A percentile compares a stretch with the other conserved stretches of the same genome.
Evolutionary conservation across 2,113 vertebrate genomes (phyloP).

Genomic region (Shinisaurus crocodilurus): DNA sequence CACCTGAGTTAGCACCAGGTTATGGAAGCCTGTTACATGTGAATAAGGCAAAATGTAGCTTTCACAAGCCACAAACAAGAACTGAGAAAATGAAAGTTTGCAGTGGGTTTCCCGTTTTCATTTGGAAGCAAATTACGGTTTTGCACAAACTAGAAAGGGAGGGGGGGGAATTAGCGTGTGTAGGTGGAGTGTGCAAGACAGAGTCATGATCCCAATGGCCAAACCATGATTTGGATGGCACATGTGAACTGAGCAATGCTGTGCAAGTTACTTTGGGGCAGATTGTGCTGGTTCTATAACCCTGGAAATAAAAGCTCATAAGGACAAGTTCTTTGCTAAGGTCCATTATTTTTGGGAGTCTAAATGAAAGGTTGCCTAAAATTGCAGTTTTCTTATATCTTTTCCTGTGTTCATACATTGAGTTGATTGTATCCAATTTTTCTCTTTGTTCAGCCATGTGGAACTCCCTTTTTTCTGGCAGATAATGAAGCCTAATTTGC

Average conservation of each 20-base stretch:
- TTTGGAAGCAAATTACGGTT: neutral
- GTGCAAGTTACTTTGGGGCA: neutral
- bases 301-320: too few species aligned
- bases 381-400: neutral
- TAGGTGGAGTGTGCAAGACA: neutral
- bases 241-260: neutral
- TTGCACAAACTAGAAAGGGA: neutral
- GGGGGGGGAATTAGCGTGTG: neutral
- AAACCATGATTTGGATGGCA: neutral
- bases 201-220: neutral
- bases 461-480: constrained; percentile 92
- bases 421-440: neutral
- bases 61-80: neutral
- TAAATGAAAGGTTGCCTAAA: constrained; percentile 4
- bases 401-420: neutral
- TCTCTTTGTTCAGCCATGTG: constrained; percentile 79
- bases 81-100: neutral
- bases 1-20: too few species aligned
- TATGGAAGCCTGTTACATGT: neutral
- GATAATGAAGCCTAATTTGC: constrained; percentile 85
- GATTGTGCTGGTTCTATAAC: neutral
- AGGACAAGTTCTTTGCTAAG: neutral
- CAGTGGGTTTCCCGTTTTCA: neutral
- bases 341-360: too few species aligned
- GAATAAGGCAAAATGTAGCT: neutral